Evolutionary conservation across 2,113 vertebrate genomes (phyloP), one percentile per base, ranked within the genome.

Genomic region (Lates calcarifer): DNA sequence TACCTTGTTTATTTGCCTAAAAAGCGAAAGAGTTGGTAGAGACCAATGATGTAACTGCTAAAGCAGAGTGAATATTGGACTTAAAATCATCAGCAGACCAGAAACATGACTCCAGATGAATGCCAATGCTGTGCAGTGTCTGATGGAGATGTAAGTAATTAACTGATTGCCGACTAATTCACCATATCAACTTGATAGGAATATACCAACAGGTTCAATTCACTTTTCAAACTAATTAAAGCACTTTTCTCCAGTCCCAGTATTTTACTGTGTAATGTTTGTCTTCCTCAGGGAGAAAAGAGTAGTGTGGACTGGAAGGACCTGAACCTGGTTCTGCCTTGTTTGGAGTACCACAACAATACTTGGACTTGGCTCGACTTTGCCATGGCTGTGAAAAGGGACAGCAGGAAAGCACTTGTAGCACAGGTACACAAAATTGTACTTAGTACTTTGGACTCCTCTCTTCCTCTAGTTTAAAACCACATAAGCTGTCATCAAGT

Each of bases 331-430:
- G 98, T 99, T 55, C 91, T 99, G 79, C 98, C 98, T 0, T 99
- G 98, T 92, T 90, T 99, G 93, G 98, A 99, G 86, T 99, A 99
- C 79, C 98, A 99, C 82, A 99, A 99, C 94, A 99, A 99, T 89
- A 99, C 98, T 0, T 99, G 98, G 98, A 99, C 98, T 0, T 99
- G 98, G 98, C 95, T 99, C 33, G 98, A 99, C 93, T 99, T 99
- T 3, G 98, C 98, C 78, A 99, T 99, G 97, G 98, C 98, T 0
- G 97, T 99, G 80, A 99, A 99, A 91, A 96, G 98, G 80, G 98
- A 99, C 92, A 99, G 98, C 81, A 95, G 98, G 29, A 99, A 99
- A 92, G 98, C 98, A 55, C 94, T 99, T 82, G 96, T 99, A 60
- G 98, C 98, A n/a, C 98, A 99, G 96, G 98, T 99, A 93, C 1